Conservation (phyloP, 1,140 invertebrate genomes). For the Cyclina sinensis region DNA sequence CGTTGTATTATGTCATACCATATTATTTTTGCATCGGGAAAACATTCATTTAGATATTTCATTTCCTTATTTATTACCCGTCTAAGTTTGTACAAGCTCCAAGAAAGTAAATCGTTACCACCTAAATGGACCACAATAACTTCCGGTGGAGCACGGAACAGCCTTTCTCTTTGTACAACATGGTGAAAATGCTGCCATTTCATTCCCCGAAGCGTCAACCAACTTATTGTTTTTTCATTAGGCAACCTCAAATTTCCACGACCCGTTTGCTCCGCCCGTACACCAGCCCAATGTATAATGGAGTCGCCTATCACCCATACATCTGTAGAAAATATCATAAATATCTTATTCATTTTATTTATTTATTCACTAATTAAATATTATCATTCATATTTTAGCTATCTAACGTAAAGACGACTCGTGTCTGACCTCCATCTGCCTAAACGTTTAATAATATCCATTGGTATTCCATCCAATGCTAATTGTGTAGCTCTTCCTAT, state of each 20-base stretch:
- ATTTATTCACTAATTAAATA: background rate
- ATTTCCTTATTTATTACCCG: background rate
- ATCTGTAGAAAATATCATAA: background rate
- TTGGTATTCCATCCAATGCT: background rate
- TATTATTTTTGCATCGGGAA: background rate
- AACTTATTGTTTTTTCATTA: background rate
- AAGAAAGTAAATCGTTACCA: background rate
- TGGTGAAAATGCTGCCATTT: background rate
- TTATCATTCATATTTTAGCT: no score
- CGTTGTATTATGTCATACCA: slow-evolving; percentile 37
- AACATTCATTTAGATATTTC: background rate
- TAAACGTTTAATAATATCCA: background rate
- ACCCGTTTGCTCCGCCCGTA: background rate
- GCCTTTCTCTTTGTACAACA: background rate
- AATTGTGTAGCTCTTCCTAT: slow-evolving; percentile 3
- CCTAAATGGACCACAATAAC: background rate
- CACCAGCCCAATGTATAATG: background rate
- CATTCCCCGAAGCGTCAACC: background rate
- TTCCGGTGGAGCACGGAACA: background rate
- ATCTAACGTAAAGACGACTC: background rate
- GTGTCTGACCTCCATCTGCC: background rate
- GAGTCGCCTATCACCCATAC: background rate
- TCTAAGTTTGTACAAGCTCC: background rate
- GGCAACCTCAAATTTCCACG: background rate
- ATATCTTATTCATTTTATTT: no score